Evolutionary conservation across 2,113 vertebrate genomes (phyloP), one percentile per base, ranked within the genome.

Genomic region (Urocitellus parryii): DNA sequence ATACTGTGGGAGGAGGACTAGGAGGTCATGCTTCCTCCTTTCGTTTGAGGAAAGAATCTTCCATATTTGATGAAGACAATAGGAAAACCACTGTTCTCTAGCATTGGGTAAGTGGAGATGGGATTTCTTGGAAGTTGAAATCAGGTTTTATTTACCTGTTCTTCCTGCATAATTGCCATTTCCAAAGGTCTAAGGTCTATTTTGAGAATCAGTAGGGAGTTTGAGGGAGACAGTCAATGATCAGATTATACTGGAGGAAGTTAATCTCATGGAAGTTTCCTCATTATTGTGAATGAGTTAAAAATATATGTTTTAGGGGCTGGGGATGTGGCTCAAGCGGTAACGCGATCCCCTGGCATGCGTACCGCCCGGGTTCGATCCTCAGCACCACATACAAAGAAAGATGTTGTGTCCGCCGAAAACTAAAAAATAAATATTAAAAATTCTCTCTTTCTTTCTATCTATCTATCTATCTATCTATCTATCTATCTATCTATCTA

Each of bases 221-320:
- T 76, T 77, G 45, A 76, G 63, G 51, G 76, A 37, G 45, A 93
- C 12, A 76, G 73, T 63, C 22, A 79, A 86, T 78, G 29, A 73
- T 94, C 27, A 85, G 27, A 93, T 94, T 95, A 53, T 63, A 78
- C 16, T 90, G 73, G 9, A 88, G 72, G 51, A 70, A 94, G 20
- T 77, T 92, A 63, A 53, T 39, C 77, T 73, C 79, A 32, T 39
- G 34, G 45, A 20, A 74, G 1, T 82, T 87, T 90, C 29, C 39
- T 82, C 24, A 8, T 20, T 81, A 58, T 22, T 91, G 8, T 48
- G 24, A 94, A 79, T 56, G 61, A 82, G 22, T 78, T 45, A 82
- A 45, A 20, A 45, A 11, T 51, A 16, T 51, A 16, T 58, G 42
- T 25, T 78, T 45, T 45, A 45, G 42, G 42, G 42, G 42, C 42